Conservation (phyloP, 1,140 invertebrate genomes). For the Spodoptera frugiperda region DNA sequence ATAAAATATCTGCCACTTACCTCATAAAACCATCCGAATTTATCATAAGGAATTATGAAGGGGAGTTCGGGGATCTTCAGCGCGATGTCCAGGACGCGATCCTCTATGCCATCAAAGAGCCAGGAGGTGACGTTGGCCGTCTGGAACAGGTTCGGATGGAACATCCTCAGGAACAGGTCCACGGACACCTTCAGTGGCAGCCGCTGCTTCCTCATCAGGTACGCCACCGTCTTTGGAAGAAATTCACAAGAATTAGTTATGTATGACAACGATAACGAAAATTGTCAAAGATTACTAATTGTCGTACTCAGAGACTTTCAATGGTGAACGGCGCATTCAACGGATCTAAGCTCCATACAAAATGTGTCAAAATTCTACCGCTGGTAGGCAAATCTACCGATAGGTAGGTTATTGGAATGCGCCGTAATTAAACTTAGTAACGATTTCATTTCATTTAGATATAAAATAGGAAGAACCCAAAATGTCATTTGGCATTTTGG, state of each 20-base stretch:
- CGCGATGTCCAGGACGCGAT: constrained; percentile 88
- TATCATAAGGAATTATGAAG: constrained; percentile 88
- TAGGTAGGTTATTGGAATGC: no score
- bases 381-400: no score
- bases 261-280: no score
- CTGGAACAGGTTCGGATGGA: constrained; percentile 86
- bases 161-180: constrained; percentile 85
- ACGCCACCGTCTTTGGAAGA: constrained; percentile 88
- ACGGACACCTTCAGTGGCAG: constrained; percentile 82
- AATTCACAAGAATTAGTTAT: background rate
- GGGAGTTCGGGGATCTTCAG: constrained; percentile 86
- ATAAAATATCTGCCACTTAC: constrained; percentile 61
- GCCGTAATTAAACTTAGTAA: no score
- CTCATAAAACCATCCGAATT: constrained; percentile 92
- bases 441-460: no score
- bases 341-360: no score
- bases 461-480: no score
- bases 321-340: no score
- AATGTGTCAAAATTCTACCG: no score
- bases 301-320: no score
- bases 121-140: constrained; percentile 87
- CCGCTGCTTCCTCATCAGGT: constrained; percentile 84
- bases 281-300: no score
- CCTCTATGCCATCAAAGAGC: constrained; percentile 92
- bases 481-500: no score